These are phyloP conservation scores for Phrynocephalus vlangalii DNA, from an alignment of 2,797 vertebrate genomes.

Conservation along the genomic window DNA sequence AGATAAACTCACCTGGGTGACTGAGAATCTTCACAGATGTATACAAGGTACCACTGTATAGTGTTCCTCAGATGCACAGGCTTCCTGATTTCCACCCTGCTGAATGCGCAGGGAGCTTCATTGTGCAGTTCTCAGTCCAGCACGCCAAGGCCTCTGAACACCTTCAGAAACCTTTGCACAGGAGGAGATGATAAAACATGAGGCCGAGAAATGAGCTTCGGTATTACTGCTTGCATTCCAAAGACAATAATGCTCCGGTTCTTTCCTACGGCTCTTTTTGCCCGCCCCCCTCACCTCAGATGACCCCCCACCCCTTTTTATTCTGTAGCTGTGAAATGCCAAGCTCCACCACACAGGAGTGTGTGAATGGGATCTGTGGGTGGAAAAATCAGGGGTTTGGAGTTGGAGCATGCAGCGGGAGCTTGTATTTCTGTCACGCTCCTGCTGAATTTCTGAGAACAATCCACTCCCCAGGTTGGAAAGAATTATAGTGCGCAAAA, in stretches of 20 bases:
- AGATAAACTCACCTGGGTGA: too few species aligned
- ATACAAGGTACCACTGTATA: too few species aligned
- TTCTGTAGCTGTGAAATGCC: background rate
- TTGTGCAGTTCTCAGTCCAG: too few species aligned
- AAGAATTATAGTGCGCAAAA: background rate
- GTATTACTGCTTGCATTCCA: background rate
- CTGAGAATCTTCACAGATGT: too few species aligned
- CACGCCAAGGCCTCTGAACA: too few species aligned
- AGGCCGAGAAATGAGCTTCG: too few species aligned
- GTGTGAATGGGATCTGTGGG: slow-evolving; percentile 25
- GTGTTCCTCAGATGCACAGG: too few species aligned
- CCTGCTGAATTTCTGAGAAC: background rate
- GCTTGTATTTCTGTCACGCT: background rate
- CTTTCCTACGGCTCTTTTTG: background rate
- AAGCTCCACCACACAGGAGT: background rate
- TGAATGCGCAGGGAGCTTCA: too few species aligned
- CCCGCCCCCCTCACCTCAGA: rapidly evolving
- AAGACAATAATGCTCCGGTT: background rate
- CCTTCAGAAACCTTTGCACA: too few species aligned
- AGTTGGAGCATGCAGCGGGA: background rate
- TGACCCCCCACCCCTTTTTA: background rate
- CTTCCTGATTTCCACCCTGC: too few species aligned
- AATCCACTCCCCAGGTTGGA: background rate
- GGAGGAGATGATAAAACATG: too few species aligned
- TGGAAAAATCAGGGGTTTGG: background rate